Percentiles rank a stretch among this genome's conserved stretches.
Conservation (phyloP, 2,113 vertebrate species). For the Clarias magur region DNA sequence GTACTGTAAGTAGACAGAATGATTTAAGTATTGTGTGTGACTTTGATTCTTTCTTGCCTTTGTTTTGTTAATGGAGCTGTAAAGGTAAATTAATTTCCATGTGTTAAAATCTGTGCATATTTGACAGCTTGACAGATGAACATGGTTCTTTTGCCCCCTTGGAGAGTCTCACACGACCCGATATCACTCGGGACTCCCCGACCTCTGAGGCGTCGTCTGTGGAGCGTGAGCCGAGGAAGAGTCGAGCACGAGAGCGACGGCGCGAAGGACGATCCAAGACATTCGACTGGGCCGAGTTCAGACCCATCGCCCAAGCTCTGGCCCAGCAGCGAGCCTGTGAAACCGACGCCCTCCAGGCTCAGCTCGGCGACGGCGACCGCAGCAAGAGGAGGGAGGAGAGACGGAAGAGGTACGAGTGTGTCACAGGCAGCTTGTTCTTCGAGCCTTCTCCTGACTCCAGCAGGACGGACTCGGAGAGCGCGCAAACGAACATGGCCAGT, state of each 20-base stretch:
- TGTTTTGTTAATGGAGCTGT: neutral
- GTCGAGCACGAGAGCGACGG: conserved; percentile 72
- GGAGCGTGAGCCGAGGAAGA: conserved; percentile 70
- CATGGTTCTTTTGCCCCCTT: conserved; percentile 65
- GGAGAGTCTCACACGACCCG: conserved; percentile 68
- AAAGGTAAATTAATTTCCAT: neutral
- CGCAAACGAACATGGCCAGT: neutral
- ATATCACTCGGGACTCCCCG: conserved; percentile 72
- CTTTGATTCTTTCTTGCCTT: neutral
- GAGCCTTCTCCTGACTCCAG: conserved; percentile 35
- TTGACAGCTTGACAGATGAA: conserved; percentile 70
- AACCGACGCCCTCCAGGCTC: conserved; percentile 64
- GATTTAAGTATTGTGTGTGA: neutral
- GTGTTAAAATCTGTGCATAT: neutral
- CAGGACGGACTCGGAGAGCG: conserved; percentile 59
- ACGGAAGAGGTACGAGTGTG: conserved; percentile 70
- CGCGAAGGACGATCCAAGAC: conserved; percentile 79
- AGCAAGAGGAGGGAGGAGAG: conserved; percentile 72
- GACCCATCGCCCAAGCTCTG: conserved; percentile 78
- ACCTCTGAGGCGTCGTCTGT: conserved; percentile 70
- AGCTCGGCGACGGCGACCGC: conserved; percentile 66
- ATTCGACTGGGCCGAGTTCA: conserved; percentile 81
- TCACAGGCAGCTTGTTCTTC: conserved; percentile 49
- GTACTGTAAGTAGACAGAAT: neutral
- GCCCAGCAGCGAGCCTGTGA: conserved; percentile 76